Evolutionary conservation across 2,888 invertebrate species (phyloP), one percentile per base, ranked within the genome.

Genomic region (Drosophila limbata): DNA sequence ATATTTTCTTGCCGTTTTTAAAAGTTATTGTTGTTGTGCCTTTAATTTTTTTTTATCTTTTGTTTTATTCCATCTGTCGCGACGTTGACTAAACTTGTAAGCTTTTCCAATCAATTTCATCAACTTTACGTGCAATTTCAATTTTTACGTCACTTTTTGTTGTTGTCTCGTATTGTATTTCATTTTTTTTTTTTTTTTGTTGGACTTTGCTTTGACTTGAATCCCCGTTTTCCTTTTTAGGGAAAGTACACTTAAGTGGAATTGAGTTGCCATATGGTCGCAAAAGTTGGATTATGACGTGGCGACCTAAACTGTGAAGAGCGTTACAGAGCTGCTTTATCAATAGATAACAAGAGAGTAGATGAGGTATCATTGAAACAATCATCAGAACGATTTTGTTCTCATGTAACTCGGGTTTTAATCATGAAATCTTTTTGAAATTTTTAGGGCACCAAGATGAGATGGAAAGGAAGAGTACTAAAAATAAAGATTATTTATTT

Each of bases 31-130:
- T 35, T 44, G 15, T 44, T 50, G 40, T 31, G 10, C 25, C 33
- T 60, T 51, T 56, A 25, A 45, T 56, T 35, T 4, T 6, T 8
- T 45, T 48, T 48, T 59, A 19, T 44, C 28, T 61, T 51, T 44
- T 52, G 60, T 60, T 66, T 53, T 56, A 39, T 35, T 40, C 44
- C 63, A 52, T 52, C 40, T 57, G 57, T 63, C 63, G 50, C 50
- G 42, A 19, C 35, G 59, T 48, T 67, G 53, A 50, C 66, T 67
- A 67, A 62, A 62, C 53, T 50, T 68, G 65, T 80, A n/a, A n/a
- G n/a, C n/a, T 79, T 81, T 79, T 77, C 81, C 79, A 81, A 73
- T 81, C 79, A 74, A 79, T 79, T 81, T 77, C 66, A 79, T 74
- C 64, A 74, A 78, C 74, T 57, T 74, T 64, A 73, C 68, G 74